Evolutionary conservation across 64 coral and sea anemone species (phyloP), one percentile per base, ranked within the genome.

Genomic region (Stichodactyla mertensii): DNA sequence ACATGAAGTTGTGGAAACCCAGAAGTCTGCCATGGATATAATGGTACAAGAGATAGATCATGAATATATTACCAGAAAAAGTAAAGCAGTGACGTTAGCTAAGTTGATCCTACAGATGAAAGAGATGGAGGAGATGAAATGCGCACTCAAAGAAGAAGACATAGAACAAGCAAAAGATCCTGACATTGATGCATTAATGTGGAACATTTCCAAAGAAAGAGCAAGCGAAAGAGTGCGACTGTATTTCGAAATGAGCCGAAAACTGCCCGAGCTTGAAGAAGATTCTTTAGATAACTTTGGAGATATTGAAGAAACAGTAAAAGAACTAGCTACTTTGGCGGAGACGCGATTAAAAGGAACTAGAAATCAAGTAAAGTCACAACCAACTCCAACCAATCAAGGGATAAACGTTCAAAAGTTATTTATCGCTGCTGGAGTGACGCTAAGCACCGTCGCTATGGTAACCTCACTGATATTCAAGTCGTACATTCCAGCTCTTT

Each of bases 81-180:
- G 71, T 28, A 97, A 97, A 54, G 57, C 87, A 78, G 83, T 86
- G 54, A 89, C 91, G 56, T 84, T 97, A 18, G 94, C 94, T 12
- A 97, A 97, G 77, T 52, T 97, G 55, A 90, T 97, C 51, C 87
- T 91, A 88, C 87, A 97, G 64, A 61, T 97, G 7, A 90, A 97
- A 88, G 94, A 97, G 84, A 78, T 97, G 54, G 94, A 97, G 55
- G 94, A 87, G 24, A 90, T 97, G 94, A 89, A 88, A 56, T 79
- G 52, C 54, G 89, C 88, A 7, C 93, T 97, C 24, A 86, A 88
- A 13, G 91, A 97, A 52, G 83, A 87, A 77, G n/a, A 86, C 20
- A 55, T 71, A 11, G 19, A 19, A 57, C 64, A 16, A 52, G 54
- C 52, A 13, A 80, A 93, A 55, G 88, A 83, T 55, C 19, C 54